phyloP scores from a whole-genome alignment of 2,797 vertebrate species.

The Eutrigla gurnardus region DNA sequence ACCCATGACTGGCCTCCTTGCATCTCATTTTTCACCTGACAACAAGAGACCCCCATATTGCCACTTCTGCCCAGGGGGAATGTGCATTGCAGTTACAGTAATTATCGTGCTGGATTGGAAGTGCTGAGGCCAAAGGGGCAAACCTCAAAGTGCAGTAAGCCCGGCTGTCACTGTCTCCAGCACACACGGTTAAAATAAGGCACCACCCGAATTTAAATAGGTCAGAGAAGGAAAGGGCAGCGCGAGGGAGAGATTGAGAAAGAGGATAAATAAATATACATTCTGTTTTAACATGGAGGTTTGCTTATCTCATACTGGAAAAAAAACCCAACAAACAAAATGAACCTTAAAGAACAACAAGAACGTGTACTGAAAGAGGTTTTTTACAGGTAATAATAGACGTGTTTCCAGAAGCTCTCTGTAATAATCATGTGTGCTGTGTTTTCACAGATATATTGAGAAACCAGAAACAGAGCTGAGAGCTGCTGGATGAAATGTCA shows the following conservation, averaged over 20 bases:
- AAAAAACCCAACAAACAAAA: slow-evolving; percentile 17
- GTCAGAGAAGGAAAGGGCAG: slow-evolving; percentile 50
- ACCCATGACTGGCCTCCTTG: slow-evolving; percentile 20
- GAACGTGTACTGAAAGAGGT: background rate
- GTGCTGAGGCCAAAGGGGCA: slow-evolving; percentile 66
- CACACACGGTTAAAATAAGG: slow-evolving; percentile 33
- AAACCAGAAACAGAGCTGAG: slow-evolving; percentile 1
- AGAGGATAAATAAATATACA: slow-evolving; percentile 18
- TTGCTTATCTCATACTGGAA: slow-evolving; percentile 18
- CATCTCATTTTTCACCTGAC: slow-evolving; percentile 68
- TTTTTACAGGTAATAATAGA: background rate
- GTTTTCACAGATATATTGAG: background rate
- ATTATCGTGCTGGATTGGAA: slow-evolving; percentile 69
- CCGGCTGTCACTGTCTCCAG: slow-evolving; percentile 55
- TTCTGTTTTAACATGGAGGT: slow-evolving; percentile 24
- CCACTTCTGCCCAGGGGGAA: slow-evolving; percentile 54
- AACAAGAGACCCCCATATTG: slow-evolving; percentile 54
- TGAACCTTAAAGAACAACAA: background rate
- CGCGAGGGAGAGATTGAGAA: slow-evolving; percentile 10
- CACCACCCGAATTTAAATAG: slow-evolving; percentile 67
- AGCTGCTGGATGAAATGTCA: background rate
- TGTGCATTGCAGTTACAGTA: slow-evolving; percentile 64
- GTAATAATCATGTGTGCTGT: slow-evolving; percentile 1
- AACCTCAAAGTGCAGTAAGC: slow-evolving; percentile 58
- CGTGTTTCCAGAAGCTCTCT: background rate